Percentiles rank a stretch among this genome's conserved stretches.
phyloP scores from a whole-genome alignment of 2,113 vertebrate genomes.

The Pitta sordida region DNA sequence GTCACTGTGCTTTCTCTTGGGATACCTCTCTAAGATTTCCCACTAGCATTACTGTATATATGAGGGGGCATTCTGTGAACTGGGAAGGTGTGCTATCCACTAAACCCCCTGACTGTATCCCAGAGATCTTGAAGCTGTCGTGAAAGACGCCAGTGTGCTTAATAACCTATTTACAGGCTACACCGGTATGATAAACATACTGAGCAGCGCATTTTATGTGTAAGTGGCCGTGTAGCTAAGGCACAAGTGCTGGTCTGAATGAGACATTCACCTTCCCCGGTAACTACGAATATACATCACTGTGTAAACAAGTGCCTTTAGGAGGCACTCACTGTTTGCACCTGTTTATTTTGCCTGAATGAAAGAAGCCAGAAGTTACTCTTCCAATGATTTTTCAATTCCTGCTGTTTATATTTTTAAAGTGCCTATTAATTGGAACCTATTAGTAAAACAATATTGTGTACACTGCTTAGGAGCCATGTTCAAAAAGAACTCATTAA shows the following conservation, averaged over 20 bases:
- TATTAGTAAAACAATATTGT: slow-evolving; percentile 32
- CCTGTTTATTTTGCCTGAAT: slow-evolving; percentile 1
- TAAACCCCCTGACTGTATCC: accelerated
- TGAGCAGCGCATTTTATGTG: background rate
- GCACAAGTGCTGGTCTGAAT: background rate
- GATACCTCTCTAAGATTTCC: background rate
- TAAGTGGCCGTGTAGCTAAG: background rate
- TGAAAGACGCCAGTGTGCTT: background rate
- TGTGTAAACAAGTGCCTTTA: background rate
- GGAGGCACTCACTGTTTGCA: background rate
- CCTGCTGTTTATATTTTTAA: slow-evolving; percentile 5
- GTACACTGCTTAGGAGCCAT: background rate
- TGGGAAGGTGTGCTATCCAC: background rate
- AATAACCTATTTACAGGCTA: background rate
- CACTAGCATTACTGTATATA: accelerated
- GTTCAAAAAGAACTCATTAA: slow-evolving; percentile 21
- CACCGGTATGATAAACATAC: background rate
- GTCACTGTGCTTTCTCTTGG: accelerated
- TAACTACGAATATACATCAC: background rate
- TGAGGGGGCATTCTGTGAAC: background rate
- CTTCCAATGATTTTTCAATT: slow-evolving; percentile 14
- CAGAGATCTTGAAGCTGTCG: background rate
- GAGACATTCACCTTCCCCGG: background rate
- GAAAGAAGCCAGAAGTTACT: slow-evolving; percentile 15
- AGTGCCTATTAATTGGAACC: background rate